Evolutionary conservation across 2,888 invertebrate species (phyloP).

Genomic region (Amphipoea lucens): DNA sequence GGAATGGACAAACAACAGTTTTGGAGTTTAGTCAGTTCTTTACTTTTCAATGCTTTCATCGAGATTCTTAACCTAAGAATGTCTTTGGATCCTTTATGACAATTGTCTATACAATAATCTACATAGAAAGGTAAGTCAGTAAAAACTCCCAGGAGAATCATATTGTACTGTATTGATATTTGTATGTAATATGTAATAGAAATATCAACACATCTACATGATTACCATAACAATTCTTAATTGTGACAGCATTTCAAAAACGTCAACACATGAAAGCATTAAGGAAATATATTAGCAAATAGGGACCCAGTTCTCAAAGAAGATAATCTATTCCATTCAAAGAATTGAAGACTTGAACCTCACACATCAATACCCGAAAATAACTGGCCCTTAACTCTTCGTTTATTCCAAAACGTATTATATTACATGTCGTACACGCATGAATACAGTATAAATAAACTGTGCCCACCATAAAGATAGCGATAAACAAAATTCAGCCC

Average conservation of each 20-base stretch:
- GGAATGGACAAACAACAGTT: slow-evolving; percentile 14
- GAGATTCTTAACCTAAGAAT: background rate
- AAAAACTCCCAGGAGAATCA: slow-evolving; percentile 4
- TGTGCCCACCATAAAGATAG: slow-evolving; percentile 88
- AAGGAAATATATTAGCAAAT: slow-evolving; percentile 27
- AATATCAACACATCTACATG: slow-evolving; percentile 31
- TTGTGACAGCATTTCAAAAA: slow-evolving; percentile 22
- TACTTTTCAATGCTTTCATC: background rate
- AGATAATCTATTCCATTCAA: slow-evolving; percentile 52
- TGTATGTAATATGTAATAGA: background rate
- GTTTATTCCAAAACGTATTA: slow-evolving; percentile 85
- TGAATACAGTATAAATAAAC: slow-evolving; percentile 88
- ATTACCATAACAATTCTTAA: slow-evolving; percentile 40
- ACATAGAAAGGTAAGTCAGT: background rate
- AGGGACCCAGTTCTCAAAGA: slow-evolving; percentile 9
- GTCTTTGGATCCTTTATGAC: too few relatives aligned
- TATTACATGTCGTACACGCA: slow-evolving; percentile 86
- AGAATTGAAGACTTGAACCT: slow-evolving; percentile 49
- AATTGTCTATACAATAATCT: background rate
- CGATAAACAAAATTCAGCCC: slow-evolving; percentile 89
- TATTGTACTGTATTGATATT: slow-evolving; percentile 2
- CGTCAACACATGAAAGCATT: background rate
- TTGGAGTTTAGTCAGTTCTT: background rate
- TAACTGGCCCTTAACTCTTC: slow-evolving; percentile 80
- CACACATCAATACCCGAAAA: slow-evolving; percentile 68